These are phyloP conservation scores for human DNA, from an alignment of 2,113 vertebrate genomes.

Conservation along the genomic window DNA sequence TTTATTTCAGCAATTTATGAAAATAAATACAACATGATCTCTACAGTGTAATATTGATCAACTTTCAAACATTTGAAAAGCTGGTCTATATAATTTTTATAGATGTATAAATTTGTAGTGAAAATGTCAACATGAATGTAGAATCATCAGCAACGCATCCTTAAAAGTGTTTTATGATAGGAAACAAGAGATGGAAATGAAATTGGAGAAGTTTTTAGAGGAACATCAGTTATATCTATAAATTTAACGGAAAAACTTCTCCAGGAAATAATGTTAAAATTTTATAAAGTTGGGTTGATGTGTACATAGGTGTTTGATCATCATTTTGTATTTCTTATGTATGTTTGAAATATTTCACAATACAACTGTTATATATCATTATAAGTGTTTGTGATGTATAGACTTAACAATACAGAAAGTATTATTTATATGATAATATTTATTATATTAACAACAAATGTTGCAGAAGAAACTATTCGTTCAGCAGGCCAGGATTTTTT, in stretches of 20 bases:
- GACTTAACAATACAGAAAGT: neutral
- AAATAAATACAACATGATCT: neutral
- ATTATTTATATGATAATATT: neutral
- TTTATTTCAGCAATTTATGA: neutral
- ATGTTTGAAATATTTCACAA: slow-evolving; percentile 1
- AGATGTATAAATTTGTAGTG: neutral
- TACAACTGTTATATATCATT: neutral
- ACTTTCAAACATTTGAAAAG: neutral
- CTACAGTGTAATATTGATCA: neutral
- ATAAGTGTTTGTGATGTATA: neutral
- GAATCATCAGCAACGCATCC: neutral
- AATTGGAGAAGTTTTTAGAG: neutral
- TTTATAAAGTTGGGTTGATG: neutral
- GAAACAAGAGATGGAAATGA: neutral
- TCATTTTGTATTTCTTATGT: neutral
- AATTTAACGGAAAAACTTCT: neutral
- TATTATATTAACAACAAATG: slow-evolving; percentile 15
- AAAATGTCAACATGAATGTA: neutral
- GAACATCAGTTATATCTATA: neutral
- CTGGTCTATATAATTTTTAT: neutral
- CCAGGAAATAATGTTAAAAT: neutral
- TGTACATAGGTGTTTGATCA: neutral
- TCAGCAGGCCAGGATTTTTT: neutral
- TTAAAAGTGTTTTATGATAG: neutral
- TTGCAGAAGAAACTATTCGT: neutral